phyloP scores from a whole-genome alignment of 2,888 invertebrate species.

The Crocallis elinguaria region DNA sequence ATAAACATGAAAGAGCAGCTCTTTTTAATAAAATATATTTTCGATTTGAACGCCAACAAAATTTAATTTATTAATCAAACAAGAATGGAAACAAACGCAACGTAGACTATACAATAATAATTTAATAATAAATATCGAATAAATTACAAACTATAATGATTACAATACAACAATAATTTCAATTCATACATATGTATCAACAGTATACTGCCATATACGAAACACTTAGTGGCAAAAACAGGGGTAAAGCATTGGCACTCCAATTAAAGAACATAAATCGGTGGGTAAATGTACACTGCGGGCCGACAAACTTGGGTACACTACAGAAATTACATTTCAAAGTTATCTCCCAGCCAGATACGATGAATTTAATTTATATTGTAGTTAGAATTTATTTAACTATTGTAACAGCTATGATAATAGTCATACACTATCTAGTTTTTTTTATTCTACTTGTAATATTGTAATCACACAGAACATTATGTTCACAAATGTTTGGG shows the following conservation, averaged over 20 bases:
- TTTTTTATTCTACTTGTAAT: conserved; percentile 34
- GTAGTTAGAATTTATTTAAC: conserved; percentile 35
- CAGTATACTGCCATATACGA: conserved; percentile 28
- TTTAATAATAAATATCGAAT: conserved; percentile 48
- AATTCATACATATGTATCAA: conserved; percentile 31
- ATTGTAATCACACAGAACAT: conserved; percentile 63
- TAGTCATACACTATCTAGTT: conserved; percentile 30
- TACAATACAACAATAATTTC: conserved; percentile 66
- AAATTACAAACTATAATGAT: conserved; percentile 74
- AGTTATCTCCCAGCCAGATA: conserved; percentile 50
- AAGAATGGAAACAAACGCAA: conserved; percentile 68
- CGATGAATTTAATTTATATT: conserved; percentile 22
- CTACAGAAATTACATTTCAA: conserved; percentile 14
- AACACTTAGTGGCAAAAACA: conserved; percentile 42
- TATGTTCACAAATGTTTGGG: conserved; percentile 41
- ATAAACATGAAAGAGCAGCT: too few species aligned
- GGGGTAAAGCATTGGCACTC: conserved; percentile 54
- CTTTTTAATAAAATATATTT: too few species aligned
- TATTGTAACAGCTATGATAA: conserved; percentile 36
- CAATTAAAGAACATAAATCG: conserved; percentile 46
- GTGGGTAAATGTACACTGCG: conserved; percentile 58
- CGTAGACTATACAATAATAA: conserved; percentile 60
- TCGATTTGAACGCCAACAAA: too few species aligned
- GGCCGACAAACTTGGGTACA: conserved; percentile 45
- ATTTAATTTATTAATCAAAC: too few species aligned